Evolutionary conservation across 2,888 invertebrate genomes (phyloP), one percentile per base, ranked within the genome.

Genomic region (Harpalus rubripes): DNA sequence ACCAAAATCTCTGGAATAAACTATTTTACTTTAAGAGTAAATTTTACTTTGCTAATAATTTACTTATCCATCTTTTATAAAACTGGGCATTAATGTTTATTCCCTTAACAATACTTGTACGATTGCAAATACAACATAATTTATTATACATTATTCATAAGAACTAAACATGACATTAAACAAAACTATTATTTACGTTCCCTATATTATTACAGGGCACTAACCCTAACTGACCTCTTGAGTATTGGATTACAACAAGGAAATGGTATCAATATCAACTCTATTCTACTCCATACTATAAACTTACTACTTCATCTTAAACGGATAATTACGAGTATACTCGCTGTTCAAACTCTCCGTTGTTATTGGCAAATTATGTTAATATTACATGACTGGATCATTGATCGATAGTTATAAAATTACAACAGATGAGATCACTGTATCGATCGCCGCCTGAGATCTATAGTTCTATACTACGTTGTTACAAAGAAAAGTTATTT

Each of bases 301-400:
- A 74, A 74, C 41, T 74, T 74, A 41, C 72, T 74, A 74, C 72
- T 74, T 74, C 7, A 74, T 74, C 44, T 44, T 74, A 74, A 74
- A 74, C 44, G 41, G 72, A 18, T 74, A 44, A 74, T 74, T 74
- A n/a, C n/a, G n/a, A n/a, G n/a, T n/a, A 74, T 44, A 74, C 72
- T 74, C 7, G 39, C 7, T 41, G 72, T 74, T 41, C 72, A 74
- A 44, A 41, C 18, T 74, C 72, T 44, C 10, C 16, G 44, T 18
- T 44, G 15, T 16, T 44, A 74, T 74, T 44, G 72, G 72, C 41
- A 44, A 74, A 74, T 74, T 74, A 74, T 74, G 72, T 44, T 74
- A 74, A 74, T 74, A 68, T 44, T 44, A 12, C 72, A 44, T 41
- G 72, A 41, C 44, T 32, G 6, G 72, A 74, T 44, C 72, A 74